Evolutionary conservation across 2,113 vertebrate species (phyloP).

Genomic region (Chlorodrepanis virens): DNA sequence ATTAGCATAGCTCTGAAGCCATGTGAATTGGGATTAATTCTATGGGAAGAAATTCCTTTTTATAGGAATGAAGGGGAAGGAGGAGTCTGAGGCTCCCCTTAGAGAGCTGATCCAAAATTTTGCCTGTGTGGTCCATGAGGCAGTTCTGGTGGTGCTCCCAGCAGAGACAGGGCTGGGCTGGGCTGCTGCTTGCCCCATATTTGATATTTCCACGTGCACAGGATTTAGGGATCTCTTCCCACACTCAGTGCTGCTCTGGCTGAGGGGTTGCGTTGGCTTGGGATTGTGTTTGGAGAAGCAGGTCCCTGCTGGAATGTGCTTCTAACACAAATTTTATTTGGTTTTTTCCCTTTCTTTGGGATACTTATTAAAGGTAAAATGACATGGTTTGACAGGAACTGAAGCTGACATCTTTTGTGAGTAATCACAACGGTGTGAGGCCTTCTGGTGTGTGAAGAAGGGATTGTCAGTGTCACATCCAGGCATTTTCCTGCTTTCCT

Average conservation of each 20-base stretch:
- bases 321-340: not conserved
- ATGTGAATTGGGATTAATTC: not conserved
- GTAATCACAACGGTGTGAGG: not conserved
- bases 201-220: fast-evolving
- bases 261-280: not conserved
- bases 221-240: not conserved
- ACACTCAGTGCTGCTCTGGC: not conserved
- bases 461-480: not conserved
- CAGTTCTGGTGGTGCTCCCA: not conserved
- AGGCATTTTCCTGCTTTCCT: not conserved
- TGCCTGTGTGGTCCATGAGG: not conserved
- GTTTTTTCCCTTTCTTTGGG: not conserved
- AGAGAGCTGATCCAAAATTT: not conserved
- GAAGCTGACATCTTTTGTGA: not conserved
- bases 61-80: not conserved
- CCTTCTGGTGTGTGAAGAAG: not conserved
- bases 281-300: not conserved
- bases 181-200: not conserved
- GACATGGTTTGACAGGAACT: not conserved
- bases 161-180: not conserved
- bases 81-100: not conserved
- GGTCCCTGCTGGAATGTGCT: not conserved
- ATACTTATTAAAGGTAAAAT: not conserved
- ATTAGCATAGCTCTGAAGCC: not conserved
- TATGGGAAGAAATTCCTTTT: not conserved